Base-by-base conservation (phyloP, 2,888 invertebrate species). In the Lagria hirta region DNA sequence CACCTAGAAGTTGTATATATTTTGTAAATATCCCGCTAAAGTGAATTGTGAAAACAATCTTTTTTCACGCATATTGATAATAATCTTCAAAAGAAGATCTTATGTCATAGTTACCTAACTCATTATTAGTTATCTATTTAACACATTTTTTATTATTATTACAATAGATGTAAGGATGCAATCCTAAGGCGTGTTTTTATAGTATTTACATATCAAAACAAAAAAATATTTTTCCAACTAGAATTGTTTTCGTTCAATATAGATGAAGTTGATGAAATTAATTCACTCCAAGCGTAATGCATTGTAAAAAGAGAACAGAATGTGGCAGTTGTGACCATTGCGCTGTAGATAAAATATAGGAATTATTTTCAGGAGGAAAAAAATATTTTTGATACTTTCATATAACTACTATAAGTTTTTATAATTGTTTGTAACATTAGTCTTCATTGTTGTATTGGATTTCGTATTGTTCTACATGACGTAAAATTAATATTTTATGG, bases 351-450 rank as follows among this genome's bases (percentile, higher is more conserved):
- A 3, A 10, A 5, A 22, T 34, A 26, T 3, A 38, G 27, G 33
- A 26, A 36, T 46, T 32, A 49, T 52, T 42, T 48, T 58, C 62
- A 62, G 67, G 49, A 71, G n/a, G n/a, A 71, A 71, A 71, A 67
- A 73, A 72, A 75, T 76, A 76, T 76, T 76, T 76, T 76, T 76
- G 75, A 75, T 76, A 76, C 75, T 75, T 75, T 75, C 73, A 75
- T 75, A 51, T 14, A 26, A 24, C 26, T 17, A 22, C 23, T 11
- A 15, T 20, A 34, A 27, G 23, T 11, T 4, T 3, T 26, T 16
- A 11, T 24, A 7, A 17, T 6, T 18, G 5, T 16, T 35, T 26
- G 11, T 29, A 29, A 5, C 7, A 12, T 4, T 27, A 8, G 11
- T 27, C 11, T 27, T 11, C 11, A 12, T 12, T 12, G 13, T 27